Evolutionary conservation across 2,888 invertebrate species (phyloP), one percentile per base, ranked within the genome.

Genomic region (Ectemnius lituratus): DNA sequence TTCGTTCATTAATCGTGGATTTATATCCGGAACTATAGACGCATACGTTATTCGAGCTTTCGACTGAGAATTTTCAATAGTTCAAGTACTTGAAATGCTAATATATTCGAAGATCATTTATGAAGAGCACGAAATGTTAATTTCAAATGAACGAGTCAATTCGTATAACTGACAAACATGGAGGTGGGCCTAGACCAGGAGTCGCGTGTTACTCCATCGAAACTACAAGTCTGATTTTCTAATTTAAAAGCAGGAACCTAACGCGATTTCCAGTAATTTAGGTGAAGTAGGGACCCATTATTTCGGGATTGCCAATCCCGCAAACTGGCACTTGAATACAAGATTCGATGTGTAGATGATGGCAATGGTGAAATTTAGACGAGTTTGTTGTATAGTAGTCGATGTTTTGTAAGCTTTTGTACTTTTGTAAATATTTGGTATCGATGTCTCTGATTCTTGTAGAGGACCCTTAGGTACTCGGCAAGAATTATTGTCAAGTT

Each of bases 351-450:
- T 78, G 70, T 81, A 83, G 76, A 66, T 13, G 37, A 49, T 20
- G 46, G 14, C 60, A 45, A 69, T 47, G 59, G 69, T 60, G 67
- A 65, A 20, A 46, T 75, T 80, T 73, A 76, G 75, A 74, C 61
- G 60, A 76, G 77, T 78, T 84, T 67, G 79, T 75, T 87, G 86
- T 84, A 83, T 86, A 87, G 85, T 80, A 79, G 80, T 87, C 84
- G 80, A 88, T 88, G 88, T 89, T 89, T 90, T 88, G 82, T 88
- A 88, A 88, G 86, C 86, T 89, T 90, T 90, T 90, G 90, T 90
- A 90, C 86, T 90, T 90, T 90, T 90, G 90, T 90, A 90, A 90
- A 90, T 90, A 90, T 83, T 84, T 47, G 68, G 46, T 78, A 83
- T 83, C 71, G 71, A 73, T 78, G 80, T 83, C 73, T 74, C 64